Percentiles rank a stretch among this genome's conserved stretches.
Evolutionary conservation across 2,113 vertebrate species (phyloP).

Genomic region (Ceuthmochares aereus): DNA sequence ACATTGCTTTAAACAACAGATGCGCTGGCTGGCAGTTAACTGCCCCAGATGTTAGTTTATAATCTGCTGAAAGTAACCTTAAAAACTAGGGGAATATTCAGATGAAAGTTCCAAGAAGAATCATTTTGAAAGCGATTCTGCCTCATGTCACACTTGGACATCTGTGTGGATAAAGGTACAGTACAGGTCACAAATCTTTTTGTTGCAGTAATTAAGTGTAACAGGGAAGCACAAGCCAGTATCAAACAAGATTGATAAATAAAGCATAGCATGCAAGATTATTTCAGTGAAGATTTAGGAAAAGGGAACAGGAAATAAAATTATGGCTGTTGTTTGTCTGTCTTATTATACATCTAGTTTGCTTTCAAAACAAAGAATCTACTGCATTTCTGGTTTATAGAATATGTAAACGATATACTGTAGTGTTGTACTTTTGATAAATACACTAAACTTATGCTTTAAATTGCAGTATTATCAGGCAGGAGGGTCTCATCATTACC

Average conservation of each 20-base stretch:
- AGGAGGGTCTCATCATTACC: background rate
- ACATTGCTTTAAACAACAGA: background rate
- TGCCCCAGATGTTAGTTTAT: background rate
- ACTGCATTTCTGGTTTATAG: background rate
- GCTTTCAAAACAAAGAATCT: background rate
- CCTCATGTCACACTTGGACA: background rate
- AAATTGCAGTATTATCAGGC: background rate
- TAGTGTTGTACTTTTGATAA: background rate
- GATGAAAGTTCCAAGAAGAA: background rate
- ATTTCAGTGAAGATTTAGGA: background rate
- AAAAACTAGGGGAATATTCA: background rate
- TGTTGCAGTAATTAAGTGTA: background rate
- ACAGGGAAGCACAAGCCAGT: background rate
- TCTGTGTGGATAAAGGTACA: background rate
- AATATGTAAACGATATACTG: background rate
- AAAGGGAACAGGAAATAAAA: background rate
- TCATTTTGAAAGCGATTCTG: background rate
- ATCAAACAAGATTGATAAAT: background rate
- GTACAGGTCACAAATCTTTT: background rate
- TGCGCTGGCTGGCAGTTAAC: background rate
- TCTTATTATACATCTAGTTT: background rate
- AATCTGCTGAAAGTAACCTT: background rate
- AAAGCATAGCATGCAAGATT: background rate
- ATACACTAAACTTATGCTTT: background rate
- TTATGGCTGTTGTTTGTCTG: background rate